Evolutionary conservation across 2,888 invertebrate genomes (phyloP), one percentile per base, ranked within the genome.

Genomic region (Drepanosiphum platanoidis): DNA sequence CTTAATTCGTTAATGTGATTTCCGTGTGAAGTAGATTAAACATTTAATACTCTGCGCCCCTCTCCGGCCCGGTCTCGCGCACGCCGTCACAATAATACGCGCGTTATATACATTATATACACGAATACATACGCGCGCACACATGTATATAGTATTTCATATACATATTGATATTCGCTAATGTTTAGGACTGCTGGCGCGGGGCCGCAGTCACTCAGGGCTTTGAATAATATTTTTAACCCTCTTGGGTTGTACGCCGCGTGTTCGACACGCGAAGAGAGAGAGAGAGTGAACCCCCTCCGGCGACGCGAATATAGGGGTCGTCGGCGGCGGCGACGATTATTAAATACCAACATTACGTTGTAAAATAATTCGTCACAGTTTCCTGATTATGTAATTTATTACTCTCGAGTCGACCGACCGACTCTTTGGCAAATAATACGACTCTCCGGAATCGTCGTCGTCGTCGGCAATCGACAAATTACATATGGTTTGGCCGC

Each of bases 11-110:
- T 84, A 84, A 84, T 84, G 84, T 75, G 84, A 84, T 84, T 84
- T 84, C 75, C 84, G 84, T 84, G 84, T 84, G 84, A 84, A 84
- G 84, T 75, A 84, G 84, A 84, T 84, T 84, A 84, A 84, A 84
- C 84, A 84, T 75, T 84, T 84, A 83, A 83, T 83, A 75, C 74
- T 75, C 75, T 66, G 34, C 71, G 22, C 39, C 9, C 18, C 22
- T 34, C n/a, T n/a, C n/a, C n/a, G n/a, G n/a, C 7, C 58, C 5
- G 58, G 32, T 18, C 80, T 36, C 46, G 32, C 70, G 52, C 18
- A 42, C 72, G 36, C 81, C 72, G 36, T 52, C 70, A 27, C 68
- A 27, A 36, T 36, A 42, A 27, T 39, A 71, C 42, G 18, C 42
- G 11, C 39, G 18, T 3, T 15, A 3, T 46, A 52, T 52, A 42